Conservation (phyloP, 30 jellyfish, hydroid and myxozoan species). For the Catostylus mosaicus region DNA sequence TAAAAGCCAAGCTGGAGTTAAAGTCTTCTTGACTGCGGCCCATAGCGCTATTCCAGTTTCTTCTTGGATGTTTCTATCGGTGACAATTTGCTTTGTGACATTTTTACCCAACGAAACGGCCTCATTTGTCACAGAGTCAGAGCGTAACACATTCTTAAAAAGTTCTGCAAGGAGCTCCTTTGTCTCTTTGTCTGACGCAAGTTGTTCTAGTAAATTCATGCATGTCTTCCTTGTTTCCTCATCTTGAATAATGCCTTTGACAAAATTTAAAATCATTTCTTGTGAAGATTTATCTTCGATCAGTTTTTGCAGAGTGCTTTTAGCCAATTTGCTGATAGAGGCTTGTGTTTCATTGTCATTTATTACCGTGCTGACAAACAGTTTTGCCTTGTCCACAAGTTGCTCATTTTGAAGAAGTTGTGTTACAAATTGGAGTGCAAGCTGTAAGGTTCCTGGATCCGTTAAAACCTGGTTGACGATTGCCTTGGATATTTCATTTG, state of each 20-base stretch:
- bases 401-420: constrained; percentile 48
- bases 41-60: constrained; percentile 86
- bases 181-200: constrained; percentile 54
- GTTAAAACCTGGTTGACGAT: constrained; percentile 65
- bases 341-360: constrained; percentile 50
- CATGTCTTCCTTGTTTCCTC: constrained; percentile 62
- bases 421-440: constrained; percentile 59
- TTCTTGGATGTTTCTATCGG: constrained; percentile 74
- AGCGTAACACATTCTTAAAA: constrained; percentile 52
- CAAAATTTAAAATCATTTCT: constrained; percentile 34
- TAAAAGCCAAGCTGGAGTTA: constrained; percentile 80
- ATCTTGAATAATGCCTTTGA: constrained; percentile 53
- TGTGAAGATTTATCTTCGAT: constrained; percentile 46
- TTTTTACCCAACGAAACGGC: constrained; percentile 85
- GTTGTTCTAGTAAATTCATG: constrained; percentile 40
- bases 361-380: constrained; percentile 37
- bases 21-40: constrained; percentile 57
- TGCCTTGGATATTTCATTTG: constrained; percentile 77
- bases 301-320: constrained; percentile 22
- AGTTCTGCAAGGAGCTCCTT: constrained; percentile 67
- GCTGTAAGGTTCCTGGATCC: constrained; percentile 61
- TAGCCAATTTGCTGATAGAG: constrained; percentile 31
- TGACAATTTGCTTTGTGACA: constrained; percentile 73
- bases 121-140: constrained; percentile 78
- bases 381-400: constrained; percentile 27